phyloP scores from a whole-genome alignment of 2,888 invertebrate species.

The Tipula confusa region DNA sequence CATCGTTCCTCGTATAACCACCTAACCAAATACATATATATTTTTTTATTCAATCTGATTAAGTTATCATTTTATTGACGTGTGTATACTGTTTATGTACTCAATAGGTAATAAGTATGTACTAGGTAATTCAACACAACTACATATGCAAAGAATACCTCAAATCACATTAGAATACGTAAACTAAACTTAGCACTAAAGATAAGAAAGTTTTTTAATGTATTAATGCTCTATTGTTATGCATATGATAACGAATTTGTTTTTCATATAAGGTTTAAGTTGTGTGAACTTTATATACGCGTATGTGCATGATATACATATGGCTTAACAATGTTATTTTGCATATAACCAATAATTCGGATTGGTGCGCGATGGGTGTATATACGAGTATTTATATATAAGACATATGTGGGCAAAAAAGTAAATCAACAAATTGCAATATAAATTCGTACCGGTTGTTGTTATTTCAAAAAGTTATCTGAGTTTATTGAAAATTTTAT shows the following conservation, averaged over 20 bases:
- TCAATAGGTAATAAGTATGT: neutral
- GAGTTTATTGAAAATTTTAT: neutral
- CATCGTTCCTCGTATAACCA: neutral
- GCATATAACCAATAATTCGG: too few species aligned
- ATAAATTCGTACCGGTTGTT: neutral
- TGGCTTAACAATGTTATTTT: too few species aligned
- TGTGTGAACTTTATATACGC: neutral
- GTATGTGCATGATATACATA: too few species aligned
- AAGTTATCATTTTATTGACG: neutral
- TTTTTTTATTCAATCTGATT: neutral
- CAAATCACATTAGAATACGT: neutral
- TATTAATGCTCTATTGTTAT: neutral
- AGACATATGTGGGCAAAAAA: neutral
- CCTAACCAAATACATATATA: neutral
- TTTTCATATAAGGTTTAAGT: neutral
- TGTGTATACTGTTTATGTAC: neutral
- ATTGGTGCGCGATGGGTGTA: too few species aligned
- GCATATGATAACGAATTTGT: conserved; percentile 4
- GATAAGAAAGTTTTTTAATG: conserved; percentile 4
- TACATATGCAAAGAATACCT: neutral
- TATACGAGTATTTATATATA: too few species aligned
- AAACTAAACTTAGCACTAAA: neutral
- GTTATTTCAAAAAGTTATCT: neutral
- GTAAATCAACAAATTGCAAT: neutral
- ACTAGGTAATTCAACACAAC: neutral